Evolutionary conservation across 2,113 vertebrate species (phyloP), one percentile per base, ranked within the genome.

Genomic region (Gymnorhina tibicen): DNA sequence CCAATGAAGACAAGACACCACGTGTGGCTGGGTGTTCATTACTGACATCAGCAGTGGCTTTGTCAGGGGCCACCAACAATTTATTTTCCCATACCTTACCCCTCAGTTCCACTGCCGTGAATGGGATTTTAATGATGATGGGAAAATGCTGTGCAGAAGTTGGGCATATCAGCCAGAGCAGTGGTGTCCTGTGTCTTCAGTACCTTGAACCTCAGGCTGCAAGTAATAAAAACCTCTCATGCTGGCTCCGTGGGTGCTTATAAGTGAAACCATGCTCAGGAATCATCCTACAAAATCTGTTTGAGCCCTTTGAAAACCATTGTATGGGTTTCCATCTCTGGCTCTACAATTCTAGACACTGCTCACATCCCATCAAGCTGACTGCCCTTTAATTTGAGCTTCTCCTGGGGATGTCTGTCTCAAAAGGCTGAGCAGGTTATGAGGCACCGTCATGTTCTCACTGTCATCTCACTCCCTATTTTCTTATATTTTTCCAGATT

Each of bases 151-250:
- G 10, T 23, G 39, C 7, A 39, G 50, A 76, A 73, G 2, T 23
- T 20, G 67, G 53, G 10, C 5, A 4, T 2, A 11, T 16, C 30
- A 50, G 44, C 32, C 46, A 27, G 0, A 2, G 39, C 1, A 2
- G 11, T 6, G 30, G 7, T 37, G 33, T 68, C 53, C 17, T 39
- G 4, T 26, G 32, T 22, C 42, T 63, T 67, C 60, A 50, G 47
- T 14, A 4, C 32, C 67, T 3, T 72, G 33, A 62, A 60, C 32
- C 23, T 76, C 28, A 18, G 42, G 13, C 70, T 91, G 64, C 46
- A 53, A 37, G 22, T 27, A 41, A 46, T 32, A 35, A 92, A 49
- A 93, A 21, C 8, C 13, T 55, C 42, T 87, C 39, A 3, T 27
- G 19, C 46, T 64, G 41, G 28, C 21, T 72, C 44, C 12, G 41